These are phyloP conservation scores for Bostrychus sinensis DNA, from an alignment of 2,113 vertebrate genomes.

Conservation along the genomic window DNA sequence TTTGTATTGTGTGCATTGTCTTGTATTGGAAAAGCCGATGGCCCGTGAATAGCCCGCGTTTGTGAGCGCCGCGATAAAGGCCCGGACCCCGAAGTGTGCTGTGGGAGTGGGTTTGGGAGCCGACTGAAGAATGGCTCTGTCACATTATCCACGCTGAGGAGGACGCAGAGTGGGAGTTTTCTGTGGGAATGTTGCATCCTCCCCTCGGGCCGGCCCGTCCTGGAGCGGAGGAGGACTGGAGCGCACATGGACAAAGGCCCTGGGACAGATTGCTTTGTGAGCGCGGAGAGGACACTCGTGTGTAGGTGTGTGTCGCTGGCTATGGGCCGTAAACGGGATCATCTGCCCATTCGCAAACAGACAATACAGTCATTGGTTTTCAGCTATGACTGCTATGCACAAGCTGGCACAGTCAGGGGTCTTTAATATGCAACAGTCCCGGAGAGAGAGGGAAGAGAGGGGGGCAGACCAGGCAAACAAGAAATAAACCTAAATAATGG, in stretches of 20 bases:
- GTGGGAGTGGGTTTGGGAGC: constrained; percentile 9
- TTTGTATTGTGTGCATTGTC: neutral
- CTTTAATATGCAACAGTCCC: neutral
- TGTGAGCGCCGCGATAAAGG: too few species aligned
- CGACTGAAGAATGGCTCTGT: constrained; percentile 47
- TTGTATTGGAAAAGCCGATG: neutral
- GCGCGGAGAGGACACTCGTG: constrained; percentile 52
- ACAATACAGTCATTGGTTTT: neutral
- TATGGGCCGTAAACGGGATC: constrained; percentile 42
- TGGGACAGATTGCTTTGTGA: constrained; percentile 50
- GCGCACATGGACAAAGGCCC: constrained; percentile 27
- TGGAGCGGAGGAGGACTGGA: constrained; percentile 19
- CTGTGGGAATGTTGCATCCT: constrained; percentile 40
- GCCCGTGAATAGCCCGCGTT: too few species aligned
- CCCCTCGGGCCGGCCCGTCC: constrained; percentile 26
- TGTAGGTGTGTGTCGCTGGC: constrained; percentile 66
- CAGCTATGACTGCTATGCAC: constrained; percentile 4
- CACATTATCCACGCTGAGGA: constrained; percentile 62
- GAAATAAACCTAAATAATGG: too few species aligned
- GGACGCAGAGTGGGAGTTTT: constrained; percentile 55
- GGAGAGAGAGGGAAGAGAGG: neutral
- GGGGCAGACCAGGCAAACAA: too few species aligned
- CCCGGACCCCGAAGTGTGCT: neutral
- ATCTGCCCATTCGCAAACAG: constrained; percentile 23
- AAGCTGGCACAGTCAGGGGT: neutral